These are phyloP conservation scores for Halcyon senegalensis DNA, from an alignment of 2,113 vertebrate genomes.

Conservation along the genomic window DNA sequence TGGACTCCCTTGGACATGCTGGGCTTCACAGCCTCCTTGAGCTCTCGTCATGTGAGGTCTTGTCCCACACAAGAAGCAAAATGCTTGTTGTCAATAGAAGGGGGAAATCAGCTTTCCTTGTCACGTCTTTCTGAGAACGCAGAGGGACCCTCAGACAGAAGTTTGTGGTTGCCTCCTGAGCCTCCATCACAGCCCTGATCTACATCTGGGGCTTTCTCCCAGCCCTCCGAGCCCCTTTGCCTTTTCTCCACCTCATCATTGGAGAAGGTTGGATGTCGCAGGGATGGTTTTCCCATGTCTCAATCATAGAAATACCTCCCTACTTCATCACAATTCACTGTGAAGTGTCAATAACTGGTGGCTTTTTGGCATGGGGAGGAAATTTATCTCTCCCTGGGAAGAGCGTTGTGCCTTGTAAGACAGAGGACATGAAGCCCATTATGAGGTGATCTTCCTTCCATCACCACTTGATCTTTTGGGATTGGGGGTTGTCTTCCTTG, in stretches of 20 bases:
- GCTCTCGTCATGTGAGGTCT: background rate
- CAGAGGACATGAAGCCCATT: background rate
- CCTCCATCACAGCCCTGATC: background rate
- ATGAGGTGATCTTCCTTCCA: background rate
- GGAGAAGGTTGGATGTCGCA: background rate
- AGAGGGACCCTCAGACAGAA: background rate
- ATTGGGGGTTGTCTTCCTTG: background rate
- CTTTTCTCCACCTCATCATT: background rate
- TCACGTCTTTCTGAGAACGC: background rate
- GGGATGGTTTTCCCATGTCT: background rate
- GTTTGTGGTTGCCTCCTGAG: background rate
- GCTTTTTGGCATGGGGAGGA: background rate
- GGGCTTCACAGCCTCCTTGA: background rate
- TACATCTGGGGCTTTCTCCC: background rate
- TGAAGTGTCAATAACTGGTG: background rate
- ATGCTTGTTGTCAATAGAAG: background rate
- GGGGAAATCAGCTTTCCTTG: background rate
- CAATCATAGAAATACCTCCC: background rate
- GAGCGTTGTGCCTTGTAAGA: background rate
- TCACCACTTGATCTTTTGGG: background rate
- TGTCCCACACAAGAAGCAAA: background rate
- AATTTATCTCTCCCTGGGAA: background rate
- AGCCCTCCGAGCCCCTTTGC: background rate
- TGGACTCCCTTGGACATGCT: background rate
- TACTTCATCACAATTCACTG: background rate